phyloP scores from a whole-genome alignment of 2,888 invertebrate species.

The Rhorus exstirpatorius region DNA sequence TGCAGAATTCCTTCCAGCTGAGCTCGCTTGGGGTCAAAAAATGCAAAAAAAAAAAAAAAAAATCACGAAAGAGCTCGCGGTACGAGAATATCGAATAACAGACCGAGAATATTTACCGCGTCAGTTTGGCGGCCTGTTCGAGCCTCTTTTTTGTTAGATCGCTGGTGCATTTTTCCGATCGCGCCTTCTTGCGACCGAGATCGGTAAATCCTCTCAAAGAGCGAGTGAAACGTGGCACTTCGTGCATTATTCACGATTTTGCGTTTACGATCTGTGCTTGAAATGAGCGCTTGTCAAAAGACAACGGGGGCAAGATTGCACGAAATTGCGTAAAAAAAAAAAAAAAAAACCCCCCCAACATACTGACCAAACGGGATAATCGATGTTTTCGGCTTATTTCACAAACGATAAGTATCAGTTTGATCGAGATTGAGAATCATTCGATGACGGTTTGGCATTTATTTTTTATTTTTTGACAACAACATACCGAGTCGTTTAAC shows the following conservation, averaged over 20 bases:
- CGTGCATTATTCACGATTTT: conserved; percentile 78
- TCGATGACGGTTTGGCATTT: background rate
- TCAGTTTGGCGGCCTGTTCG: conserved; percentile 85
- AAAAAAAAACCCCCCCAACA: background rate
- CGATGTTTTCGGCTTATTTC: background rate
- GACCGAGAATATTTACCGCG: conserved; percentile 66
- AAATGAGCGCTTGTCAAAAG: background rate
- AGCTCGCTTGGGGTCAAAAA: conserved; percentile 84
- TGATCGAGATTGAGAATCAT: background rate
- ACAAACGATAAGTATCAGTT: background rate
- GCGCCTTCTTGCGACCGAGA: conserved; percentile 84
- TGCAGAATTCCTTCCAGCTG: conserved; percentile 87
- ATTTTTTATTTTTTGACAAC: no score
- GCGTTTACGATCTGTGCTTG: conserved; percentile 8
- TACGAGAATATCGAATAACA: conserved; percentile 2
- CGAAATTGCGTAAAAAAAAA: conserved; percentile 38
- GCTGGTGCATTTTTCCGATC: conserved; percentile 78
- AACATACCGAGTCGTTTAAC: background rate
- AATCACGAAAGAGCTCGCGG: conserved; percentile 28
- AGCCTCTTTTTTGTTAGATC: conserved; percentile 81
- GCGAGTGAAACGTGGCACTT: conserved; percentile 89
- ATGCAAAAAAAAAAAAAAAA: conserved; percentile 16
- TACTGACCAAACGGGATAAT: background rate
- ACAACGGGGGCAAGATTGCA: conserved; percentile 19
- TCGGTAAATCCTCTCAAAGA: conserved; percentile 89